Evolutionary conservation across 2,113 vertebrate species (phyloP).

Genomic region (Taurulus bubalis): DNA sequence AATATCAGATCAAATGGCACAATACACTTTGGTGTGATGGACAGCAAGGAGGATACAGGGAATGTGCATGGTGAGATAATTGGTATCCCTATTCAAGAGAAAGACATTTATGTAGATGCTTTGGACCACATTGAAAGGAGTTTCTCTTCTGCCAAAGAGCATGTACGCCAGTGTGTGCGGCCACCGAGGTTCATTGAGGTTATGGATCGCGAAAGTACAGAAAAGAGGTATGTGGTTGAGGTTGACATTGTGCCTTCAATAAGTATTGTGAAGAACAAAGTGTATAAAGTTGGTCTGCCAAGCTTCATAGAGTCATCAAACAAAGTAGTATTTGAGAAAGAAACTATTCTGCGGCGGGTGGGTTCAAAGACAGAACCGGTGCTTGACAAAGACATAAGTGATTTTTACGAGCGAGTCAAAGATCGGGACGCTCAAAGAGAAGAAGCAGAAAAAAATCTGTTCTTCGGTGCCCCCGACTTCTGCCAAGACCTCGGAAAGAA

Average conservation of each 20-base stretch:
- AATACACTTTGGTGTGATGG: slow-evolving; percentile 89
- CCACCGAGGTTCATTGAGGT: slow-evolving; percentile 86
- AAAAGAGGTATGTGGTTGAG: slow-evolving; percentile 85
- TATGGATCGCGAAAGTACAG: slow-evolving; percentile 65
- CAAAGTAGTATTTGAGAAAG: slow-evolving; percentile 80
- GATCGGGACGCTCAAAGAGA: slow-evolving; percentile 82
- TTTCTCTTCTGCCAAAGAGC: slow-evolving; percentile 65
- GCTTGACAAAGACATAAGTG: slow-evolving; percentile 35
- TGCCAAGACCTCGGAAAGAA: slow-evolving; percentile 83
- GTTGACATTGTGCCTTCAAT: slow-evolving; percentile 84
- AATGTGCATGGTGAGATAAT: slow-evolving; percentile 83
- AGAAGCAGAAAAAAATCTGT: slow-evolving; percentile 74
- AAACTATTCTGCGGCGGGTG: slow-evolving; percentile 69
- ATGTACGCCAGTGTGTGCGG: slow-evolving; percentile 83
- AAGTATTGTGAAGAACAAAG: slow-evolving; percentile 68
- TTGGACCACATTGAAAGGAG: slow-evolving; percentile 81
- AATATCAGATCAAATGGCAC: slow-evolving; percentile 88
- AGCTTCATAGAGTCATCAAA: slow-evolving; percentile 78
- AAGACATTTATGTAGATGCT: slow-evolving; percentile 80
- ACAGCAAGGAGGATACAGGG: slow-evolving; percentile 72
- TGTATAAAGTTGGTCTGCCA: slow-evolving; percentile 83
- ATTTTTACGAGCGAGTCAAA: slow-evolving; percentile 73
- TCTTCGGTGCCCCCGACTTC: slow-evolving; percentile 29
- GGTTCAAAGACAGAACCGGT: slow-evolving; percentile 85
- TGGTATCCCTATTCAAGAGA: slow-evolving; percentile 80